Base-by-base conservation (phyloP, 2,888 invertebrate species). In the Thecophora atra region DNA sequence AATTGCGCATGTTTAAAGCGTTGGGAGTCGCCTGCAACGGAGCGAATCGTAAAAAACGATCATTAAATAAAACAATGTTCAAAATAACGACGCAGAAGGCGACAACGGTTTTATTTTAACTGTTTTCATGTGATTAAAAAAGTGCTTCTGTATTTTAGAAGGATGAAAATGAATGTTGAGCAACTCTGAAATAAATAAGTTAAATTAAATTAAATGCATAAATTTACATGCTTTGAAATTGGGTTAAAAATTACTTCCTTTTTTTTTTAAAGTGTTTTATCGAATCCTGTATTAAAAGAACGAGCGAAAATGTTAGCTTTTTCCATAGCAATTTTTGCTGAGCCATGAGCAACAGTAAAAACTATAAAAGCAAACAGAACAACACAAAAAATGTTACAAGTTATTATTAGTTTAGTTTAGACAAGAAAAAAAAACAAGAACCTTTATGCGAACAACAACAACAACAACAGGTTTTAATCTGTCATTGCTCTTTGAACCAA, bases 401-500 rank as follows among this genome's bases (percentile, higher is more conserved):
- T 60, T 28, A 60, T 60, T 60, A 28, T 60, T 28, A 60, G 17
- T 15, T 56, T 28, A 60, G 60, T 42, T 64, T 44, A 24, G 26
- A 17, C n/a, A n/a, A n/a, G n/a, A 47, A 64, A 47, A 17, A 44
- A 37, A 24, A 37, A 44, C 30, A 8, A n/a, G 15, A 63, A 63
- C 17, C 5, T 11, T 47, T 47, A n/a, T n/a, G n/a, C n/a, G 47
- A 47, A n/a, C 5, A 47, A 60, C 37, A 62, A 54, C 19, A 63
- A 47, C 70, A 63, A 54, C 37, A 30, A 62, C 70, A 71, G 56
- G 62, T 64, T 56, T 62, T 60, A 58, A 66, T 51, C 60, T 71
- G 71, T 71, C 71, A 60, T 44, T 71, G 71, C 70, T 64, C 70
- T 71, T 71, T 44, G 64, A 71, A 64, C 64, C 42, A 37, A 54